Percentiles rank a stretch among this genome's conserved stretches.
phyloP scores from a whole-genome alignment of 2,888 invertebrate genomes.

The Leucoma salicis region DNA sequence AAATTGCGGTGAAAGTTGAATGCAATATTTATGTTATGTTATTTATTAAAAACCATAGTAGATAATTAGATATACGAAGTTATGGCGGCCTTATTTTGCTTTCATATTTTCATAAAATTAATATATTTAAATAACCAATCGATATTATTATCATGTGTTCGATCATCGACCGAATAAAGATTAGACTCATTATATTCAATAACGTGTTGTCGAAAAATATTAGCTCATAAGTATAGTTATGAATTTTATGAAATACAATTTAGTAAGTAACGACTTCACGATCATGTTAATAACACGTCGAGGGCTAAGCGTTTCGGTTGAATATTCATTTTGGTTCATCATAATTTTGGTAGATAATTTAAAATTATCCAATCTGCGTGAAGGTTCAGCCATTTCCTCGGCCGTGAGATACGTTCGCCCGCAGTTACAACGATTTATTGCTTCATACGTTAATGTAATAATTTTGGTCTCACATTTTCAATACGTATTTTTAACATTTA shows the following conservation, averaged over 20 bases:
- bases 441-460: slow-evolving; percentile 63
- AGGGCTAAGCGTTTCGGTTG: slow-evolving; percentile 74
- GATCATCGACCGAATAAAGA: slow-evolving; percentile 30
- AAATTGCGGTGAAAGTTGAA: neutral
- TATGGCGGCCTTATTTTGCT: neutral
- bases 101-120: neutral
- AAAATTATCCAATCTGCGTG: slow-evolving; percentile 69
- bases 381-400: slow-evolving; percentile 37
- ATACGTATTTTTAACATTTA: neutral
- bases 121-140: slow-evolving; percentile 35
- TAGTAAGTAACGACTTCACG: slow-evolving; percentile 76
- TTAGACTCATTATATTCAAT: slow-evolving; percentile 66
- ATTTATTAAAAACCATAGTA: neutral
- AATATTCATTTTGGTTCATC: slow-evolving; percentile 79
- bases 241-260: slow-evolving; percentile 80
- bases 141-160: slow-evolving; percentile 36
- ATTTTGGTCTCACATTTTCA: slow-evolving; percentile 27
- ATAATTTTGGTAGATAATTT: slow-evolving; percentile 78
- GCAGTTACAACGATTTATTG: slow-evolving; percentile 58
- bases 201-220: slow-evolving; percentile 75
- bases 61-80: neutral
- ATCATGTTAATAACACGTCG: slow-evolving; percentile 76
- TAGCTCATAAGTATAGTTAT: slow-evolving; percentile 79
- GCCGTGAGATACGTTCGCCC: slow-evolving; percentile 40
- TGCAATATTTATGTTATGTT: slow-evolving; percentile 1